Percentiles rank a stretch among this genome's conserved stretches.
Conservation (phyloP, 2,113 vertebrate genomes). For the Anolis carolinensis region DNA sequence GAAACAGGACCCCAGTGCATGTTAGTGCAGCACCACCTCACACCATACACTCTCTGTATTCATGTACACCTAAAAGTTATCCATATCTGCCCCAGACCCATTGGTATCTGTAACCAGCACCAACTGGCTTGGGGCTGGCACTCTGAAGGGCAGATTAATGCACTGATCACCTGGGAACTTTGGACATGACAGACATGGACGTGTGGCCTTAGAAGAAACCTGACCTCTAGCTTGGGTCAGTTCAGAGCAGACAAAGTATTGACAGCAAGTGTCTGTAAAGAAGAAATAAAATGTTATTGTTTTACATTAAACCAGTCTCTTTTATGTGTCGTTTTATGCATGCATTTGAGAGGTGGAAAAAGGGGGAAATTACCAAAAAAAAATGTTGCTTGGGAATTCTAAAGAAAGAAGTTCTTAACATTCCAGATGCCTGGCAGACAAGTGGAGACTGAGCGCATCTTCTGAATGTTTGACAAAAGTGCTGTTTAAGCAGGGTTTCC, state of each 20-base stretch:
- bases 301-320: slow-evolving; percentile 16
- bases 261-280: slow-evolving; percentile 7
- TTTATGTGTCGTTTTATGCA: not conserved
- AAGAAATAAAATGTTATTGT: slow-evolving; percentile 24
- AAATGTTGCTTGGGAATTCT: no score
- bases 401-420: no score
- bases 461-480: no score
- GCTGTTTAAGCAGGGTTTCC: no score
- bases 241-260: not conserved
- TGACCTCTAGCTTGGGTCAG: not conserved
- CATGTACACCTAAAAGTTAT: not conserved
- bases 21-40: slow-evolving; percentile 13
- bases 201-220: not conserved
- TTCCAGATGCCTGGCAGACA: no score
- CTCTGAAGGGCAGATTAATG: not conserved
- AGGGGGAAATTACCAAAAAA: no score
- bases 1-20: not conserved
- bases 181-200: not conserved
- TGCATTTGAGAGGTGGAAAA: no score
- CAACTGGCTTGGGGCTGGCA: slow-evolving; percentile 2
- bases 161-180: not conserved
- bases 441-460: no score
- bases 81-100: not conserved
- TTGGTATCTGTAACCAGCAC: not conserved
- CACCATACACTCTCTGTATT: not conserved